Conservation (phyloP, 2,797 vertebrate genomes). For the Anableps anableps region DNA sequence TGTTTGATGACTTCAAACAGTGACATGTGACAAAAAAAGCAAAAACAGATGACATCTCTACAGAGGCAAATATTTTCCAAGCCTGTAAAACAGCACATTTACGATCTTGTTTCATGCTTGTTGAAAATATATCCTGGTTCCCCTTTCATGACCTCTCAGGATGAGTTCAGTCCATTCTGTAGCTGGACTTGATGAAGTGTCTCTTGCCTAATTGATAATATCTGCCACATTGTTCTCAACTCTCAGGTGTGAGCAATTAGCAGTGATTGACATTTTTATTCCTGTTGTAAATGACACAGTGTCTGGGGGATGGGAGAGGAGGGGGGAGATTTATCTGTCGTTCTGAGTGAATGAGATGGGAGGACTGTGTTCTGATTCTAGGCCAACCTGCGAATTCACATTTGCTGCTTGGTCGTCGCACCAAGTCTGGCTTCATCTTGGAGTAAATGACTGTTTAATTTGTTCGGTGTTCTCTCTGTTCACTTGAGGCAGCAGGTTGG, state of each 20-base stretch:
- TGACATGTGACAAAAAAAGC: neutral
- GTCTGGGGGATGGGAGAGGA: constrained; percentile 17
- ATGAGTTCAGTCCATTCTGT: constrained; percentile 31
- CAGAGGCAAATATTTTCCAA: neutral
- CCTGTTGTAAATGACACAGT: constrained; percentile 48
- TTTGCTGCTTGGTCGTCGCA: constrained; percentile 69
- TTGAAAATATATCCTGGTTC: neutral
- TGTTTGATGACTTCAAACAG: too few relatives aligned
- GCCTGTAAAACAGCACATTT: neutral
- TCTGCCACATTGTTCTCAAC: constrained; percentile 41
- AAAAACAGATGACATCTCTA: neutral
- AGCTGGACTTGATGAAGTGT: constrained; percentile 49
- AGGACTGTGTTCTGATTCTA: constrained; percentile 20
- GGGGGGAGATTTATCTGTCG: constrained; percentile 54
- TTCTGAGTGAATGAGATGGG: constrained; percentile 15
- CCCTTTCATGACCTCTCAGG: neutral
- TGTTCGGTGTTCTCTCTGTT: constrained; percentile 70
- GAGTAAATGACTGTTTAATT: constrained; percentile 77
- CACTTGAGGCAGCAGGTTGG: constrained; percentile 30
- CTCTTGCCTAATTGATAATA: constrained; percentile 45
- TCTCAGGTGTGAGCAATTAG: constrained; percentile 67
- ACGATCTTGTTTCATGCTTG: neutral
- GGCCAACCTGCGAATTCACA: constrained; percentile 62
- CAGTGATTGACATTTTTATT: constrained; percentile 60
- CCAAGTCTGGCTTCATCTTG: constrained; percentile 56